Evolutionary conservation across 2,797 vertebrate species (phyloP).

Genomic region (Etheostoma perlongum): DNA sequence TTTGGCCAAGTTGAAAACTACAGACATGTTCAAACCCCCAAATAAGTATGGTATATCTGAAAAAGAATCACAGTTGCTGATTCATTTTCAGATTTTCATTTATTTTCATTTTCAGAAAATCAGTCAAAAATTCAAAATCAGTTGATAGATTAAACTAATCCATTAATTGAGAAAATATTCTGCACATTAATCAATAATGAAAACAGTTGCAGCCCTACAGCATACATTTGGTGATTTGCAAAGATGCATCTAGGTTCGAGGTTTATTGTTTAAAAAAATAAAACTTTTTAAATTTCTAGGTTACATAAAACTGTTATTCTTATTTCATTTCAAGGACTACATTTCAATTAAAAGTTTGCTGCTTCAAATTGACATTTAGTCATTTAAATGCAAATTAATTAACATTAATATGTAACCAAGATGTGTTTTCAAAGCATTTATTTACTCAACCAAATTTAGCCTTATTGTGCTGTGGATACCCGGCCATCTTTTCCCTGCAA

Average conservation of each 20-base stretch:
- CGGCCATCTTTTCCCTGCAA: neutral
- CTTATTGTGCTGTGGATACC: neutral
- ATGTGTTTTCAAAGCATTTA: neutral
- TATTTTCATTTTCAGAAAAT: too few relatives aligned
- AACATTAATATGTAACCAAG: neutral
- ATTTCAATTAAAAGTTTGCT: neutral
- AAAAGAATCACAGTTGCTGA: neutral
- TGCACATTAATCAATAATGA: too few relatives aligned
- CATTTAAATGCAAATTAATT: neutral
- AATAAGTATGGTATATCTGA: neutral
- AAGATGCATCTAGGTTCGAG: too few relatives aligned
- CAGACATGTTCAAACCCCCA: neutral
- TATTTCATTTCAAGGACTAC: neutral
- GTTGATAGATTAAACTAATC: too few relatives aligned
- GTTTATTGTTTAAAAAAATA: too few relatives aligned
- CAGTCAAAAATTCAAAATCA: too few relatives aligned
- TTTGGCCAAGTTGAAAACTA: conserved; percentile 2
- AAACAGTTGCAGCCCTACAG: too few relatives aligned
- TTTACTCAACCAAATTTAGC: neutral
- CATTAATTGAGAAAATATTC: too few relatives aligned
- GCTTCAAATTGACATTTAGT: neutral
- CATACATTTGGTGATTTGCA: too few relatives aligned
- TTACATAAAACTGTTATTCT: neutral
- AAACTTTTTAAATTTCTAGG: neutral
- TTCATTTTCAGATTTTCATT: too few relatives aligned